Conservation (phyloP, 2,888 invertebrate genomes). For the Eilema sororculum region DNA sequence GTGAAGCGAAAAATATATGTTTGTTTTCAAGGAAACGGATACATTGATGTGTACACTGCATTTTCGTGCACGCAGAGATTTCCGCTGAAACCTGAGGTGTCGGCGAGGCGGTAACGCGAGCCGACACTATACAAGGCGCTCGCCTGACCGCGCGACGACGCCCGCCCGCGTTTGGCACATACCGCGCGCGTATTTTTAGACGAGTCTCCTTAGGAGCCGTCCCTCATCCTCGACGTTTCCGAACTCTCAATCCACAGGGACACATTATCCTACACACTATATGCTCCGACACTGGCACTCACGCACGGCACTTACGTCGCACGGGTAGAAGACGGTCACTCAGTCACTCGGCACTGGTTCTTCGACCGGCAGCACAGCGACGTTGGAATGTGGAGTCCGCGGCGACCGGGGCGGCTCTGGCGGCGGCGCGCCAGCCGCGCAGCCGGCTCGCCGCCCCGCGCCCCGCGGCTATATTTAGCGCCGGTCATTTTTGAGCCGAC, state of each 20-base stretch:
- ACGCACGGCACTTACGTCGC: conserved; percentile 86
- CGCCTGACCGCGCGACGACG: conserved; percentile 55
- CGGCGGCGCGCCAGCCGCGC: conserved; percentile 59
- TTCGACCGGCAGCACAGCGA: conserved; percentile 83
- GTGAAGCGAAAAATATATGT: conserved; percentile 33
- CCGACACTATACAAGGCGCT: conserved; percentile 80
- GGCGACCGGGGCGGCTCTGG: conserved; percentile 90
- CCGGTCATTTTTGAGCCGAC: conserved; percentile 79
- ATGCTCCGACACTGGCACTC: conserved; percentile 63
- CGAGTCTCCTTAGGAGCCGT: conserved; percentile 52
- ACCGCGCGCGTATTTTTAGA: conserved; percentile 74
- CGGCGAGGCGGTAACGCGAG: conserved; percentile 74
- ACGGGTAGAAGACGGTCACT: conserved; percentile 85
- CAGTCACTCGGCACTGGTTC: conserved; percentile 78
- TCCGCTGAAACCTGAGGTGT: conserved; percentile 34
- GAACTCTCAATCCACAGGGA: conserved; percentile 52
- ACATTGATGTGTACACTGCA: conserved; percentile 16
- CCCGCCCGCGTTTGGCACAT: conserved; percentile 68
- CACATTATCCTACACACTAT: conserved; percentile 66
- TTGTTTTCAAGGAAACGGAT: conserved; percentile 14
- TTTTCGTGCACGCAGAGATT: conserved; percentile 39
- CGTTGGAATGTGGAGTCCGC: conserved; percentile 91
- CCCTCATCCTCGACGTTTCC: conserved; percentile 51
- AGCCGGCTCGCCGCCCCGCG: conserved; percentile 50
- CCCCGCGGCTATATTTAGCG: conserved; percentile 75